Evolutionary conservation across 2,797 vertebrate species (phyloP).

Genomic region (Melanotaenia parkinsoni): DNA sequence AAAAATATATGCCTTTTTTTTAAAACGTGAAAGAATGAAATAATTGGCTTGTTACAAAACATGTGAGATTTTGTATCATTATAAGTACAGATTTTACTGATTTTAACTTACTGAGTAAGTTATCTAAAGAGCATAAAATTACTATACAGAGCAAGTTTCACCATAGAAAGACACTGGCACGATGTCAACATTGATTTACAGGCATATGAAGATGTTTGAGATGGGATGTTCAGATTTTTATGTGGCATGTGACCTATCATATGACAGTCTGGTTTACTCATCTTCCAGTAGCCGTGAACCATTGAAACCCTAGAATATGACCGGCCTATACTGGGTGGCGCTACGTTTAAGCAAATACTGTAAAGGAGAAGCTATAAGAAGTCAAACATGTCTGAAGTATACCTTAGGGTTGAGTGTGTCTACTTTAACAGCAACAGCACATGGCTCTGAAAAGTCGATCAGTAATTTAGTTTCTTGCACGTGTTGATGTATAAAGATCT

Average conservation of each 20-base stretch:
- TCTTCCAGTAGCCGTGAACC: constrained; percentile 53
- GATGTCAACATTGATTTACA: constrained; percentile 64
- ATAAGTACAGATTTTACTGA: not conserved
- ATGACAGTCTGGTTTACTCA: constrained; percentile 62
- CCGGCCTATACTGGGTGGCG: constrained; percentile 19
- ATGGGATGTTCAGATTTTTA: constrained; percentile 66
- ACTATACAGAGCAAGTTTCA: constrained; percentile 11
- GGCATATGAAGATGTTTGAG: constrained; percentile 57
- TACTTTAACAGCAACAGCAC: not conserved
- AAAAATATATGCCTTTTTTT: not conserved
- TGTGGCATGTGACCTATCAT: constrained; percentile 71
- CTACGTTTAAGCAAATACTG: constrained; percentile 49
- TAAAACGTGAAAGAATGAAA: not conserved
- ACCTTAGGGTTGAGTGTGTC: not conserved
- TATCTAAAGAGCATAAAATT: constrained; percentile 8
- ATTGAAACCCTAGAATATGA: constrained; percentile 57
- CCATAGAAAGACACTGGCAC: constrained; percentile 3
- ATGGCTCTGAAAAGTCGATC: not conserved
- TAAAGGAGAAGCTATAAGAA: constrained; percentile 10
- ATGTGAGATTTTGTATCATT: not conserved
- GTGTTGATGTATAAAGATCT: no score
- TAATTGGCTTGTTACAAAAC: not conserved
- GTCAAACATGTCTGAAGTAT: constrained; percentile 24
- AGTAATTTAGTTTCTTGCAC: not conserved
- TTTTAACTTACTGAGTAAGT: not conserved